Evolutionary conservation across 2,888 invertebrate species (phyloP), one percentile per base, ranked within the genome.

Genomic region (Vesta saturnalis): DNA sequence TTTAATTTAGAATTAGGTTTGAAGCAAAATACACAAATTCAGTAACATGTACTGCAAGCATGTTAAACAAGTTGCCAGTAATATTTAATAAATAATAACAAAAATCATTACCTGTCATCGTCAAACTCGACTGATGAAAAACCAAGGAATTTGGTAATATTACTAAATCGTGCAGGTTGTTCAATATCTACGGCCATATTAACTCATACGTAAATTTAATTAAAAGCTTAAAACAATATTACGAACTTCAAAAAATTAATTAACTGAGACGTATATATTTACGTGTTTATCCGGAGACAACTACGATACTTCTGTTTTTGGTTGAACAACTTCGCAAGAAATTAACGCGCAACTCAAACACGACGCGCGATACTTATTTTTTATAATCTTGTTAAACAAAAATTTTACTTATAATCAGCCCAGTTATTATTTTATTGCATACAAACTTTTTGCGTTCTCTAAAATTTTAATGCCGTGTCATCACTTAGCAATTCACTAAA

Each of bases 81-180:
- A n/a, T 6, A 30, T 6, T 43, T 43, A 2, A 43, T n/a, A 52
- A 52, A 52, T 19, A 52, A 39, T 16, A 16, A 1, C 3, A 35
- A 58, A 58, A 16, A 16, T 18, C 16, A 18, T 3, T 80, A 82
- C 82, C 81, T 80, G 67, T 81, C 80, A 64, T 80, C 78, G 55
- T 81, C 81, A 52, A 79, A 77, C 57, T 76, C 77, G 4, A 74
- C 64, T 6, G 73, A 72, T 21, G 69, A 58, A 3, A 78, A 15
- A 78, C 81, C 70, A 78, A 76, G 68, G 76, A 78, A 74, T 76
- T 80, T 55, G 21, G 79, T 79, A 47, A 81, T 76, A 66, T 76
- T 80, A 5, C 75, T 77, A 60, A 82, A 76, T 49, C 81, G 73
- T 21, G 74, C 75, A 10, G 79, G 75, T 56, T 78, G 73, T 59